Evolutionary conservation across 2,113 vertebrate genomes (phyloP), one percentile per base, ranked within the genome.

Genomic region (Cheilinus undulatus): DNA sequence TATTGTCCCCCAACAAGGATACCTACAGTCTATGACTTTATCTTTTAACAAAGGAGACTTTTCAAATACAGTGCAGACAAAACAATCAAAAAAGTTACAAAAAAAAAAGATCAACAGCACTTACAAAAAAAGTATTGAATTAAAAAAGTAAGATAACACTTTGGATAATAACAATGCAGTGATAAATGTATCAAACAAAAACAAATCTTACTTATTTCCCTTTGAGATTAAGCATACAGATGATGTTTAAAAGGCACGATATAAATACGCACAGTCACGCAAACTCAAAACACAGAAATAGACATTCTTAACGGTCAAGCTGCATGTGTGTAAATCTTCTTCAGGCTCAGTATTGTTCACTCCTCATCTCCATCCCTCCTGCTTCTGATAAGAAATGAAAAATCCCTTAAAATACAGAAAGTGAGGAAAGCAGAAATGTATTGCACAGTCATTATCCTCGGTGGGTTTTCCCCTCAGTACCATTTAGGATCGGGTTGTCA

Each of bases 231-330:
- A 81, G 74, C 78, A 80, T 70, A 83, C 66, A 74, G 73, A 75
- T 68, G 66, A 73, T 69, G 84, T 68, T 82, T 86, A 85, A 92
- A 92, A 93, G 92, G 92, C 93, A 93, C 93, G 56, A 87, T 92
- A 92, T 91, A 93, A 94, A 93, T 89, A 85, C 63, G 69, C 73
- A 86, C 62, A 43, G 40, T 78, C 73, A 71, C 40, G 69, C 60
- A 53, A 34, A 60, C 49, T 74, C 69, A 71, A 51, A 45, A 80
- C 56, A 82, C 73, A 84, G 12, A 86, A 84, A 76, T 83, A 89
- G 86, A 93, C 93, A 93, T 92, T 92, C 91, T 64, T 84, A 85
- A 90, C 80, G 75, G 89, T 92, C 89, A 70, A 92, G 93, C 93
- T 92, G 91, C 90, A 74, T 77, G 74, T 78, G 65, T 78, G 79